Percentiles rank a stretch among this genome's conserved stretches.
These are phyloP conservation scores for Microplitis manilae DNA, from an alignment of 2,888 invertebrate species.

Conservation along the genomic window DNA sequence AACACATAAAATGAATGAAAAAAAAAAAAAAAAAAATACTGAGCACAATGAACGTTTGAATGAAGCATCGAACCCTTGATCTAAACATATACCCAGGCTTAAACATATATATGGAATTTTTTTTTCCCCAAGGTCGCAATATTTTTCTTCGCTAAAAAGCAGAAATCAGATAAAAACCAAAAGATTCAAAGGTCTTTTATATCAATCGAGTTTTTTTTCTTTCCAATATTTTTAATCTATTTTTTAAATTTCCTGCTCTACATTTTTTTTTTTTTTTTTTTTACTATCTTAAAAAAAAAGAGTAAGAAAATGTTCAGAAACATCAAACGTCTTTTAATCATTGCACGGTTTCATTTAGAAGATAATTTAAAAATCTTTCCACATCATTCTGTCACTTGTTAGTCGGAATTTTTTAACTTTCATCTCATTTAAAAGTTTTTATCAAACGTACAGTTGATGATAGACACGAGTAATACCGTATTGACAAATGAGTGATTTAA, in stretches of 20 bases:
- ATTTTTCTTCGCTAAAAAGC: no score
- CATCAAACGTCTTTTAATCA: constrained; percentile 24
- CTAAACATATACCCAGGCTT: background rate
- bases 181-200: no score
- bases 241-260: background rate
- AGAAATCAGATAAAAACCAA: no score
- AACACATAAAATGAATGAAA: background rate
- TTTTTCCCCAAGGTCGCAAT: no score
- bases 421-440: background rate
- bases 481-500: background rate
- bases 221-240: background rate
- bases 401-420: background rate
- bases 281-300: background rate
- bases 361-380: constrained; percentile 17
- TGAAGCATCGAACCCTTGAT: constrained; percentile 5
- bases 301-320: background rate
- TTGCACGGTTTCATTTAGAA: background rate
- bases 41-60: background rate
- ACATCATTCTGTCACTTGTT: constrained; percentile 4
- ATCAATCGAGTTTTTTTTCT: background rate
- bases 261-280: background rate
- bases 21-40: background rate
- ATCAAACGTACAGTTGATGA: background rate
- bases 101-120: background rate
- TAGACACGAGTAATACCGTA: background rate